phyloP scores from a whole-genome alignment of 2,797 vertebrate species.

The Tarsius wallacei region DNA sequence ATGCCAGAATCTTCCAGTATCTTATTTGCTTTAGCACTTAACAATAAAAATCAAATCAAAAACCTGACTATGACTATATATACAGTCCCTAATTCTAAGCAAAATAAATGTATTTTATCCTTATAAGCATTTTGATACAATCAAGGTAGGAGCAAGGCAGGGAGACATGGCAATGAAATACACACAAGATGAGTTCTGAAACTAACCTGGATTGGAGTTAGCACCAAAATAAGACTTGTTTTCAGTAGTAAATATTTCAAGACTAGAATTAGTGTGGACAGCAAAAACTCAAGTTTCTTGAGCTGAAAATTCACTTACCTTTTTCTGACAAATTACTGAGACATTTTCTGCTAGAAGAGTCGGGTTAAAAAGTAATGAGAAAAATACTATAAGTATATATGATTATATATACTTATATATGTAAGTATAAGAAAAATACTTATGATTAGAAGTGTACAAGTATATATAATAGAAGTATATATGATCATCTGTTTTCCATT shows the following conservation, averaged over 20 bases:
- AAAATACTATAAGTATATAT: background rate
- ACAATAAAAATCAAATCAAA: background rate
- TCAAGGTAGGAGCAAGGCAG: too few relatives aligned
- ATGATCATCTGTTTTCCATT: background rate
- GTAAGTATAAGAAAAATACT: too few relatives aligned
- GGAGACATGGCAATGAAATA: too few relatives aligned
- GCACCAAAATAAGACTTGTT: too few relatives aligned
- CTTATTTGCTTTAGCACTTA: background rate
- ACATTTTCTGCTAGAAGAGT: background rate
- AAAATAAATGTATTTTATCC: background rate
- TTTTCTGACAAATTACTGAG: background rate
- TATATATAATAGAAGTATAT: too few relatives aligned
- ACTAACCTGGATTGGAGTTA: too few relatives aligned
- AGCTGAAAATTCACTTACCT: background rate
- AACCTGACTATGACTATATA: background rate
- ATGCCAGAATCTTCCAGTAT: background rate
- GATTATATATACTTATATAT: too few relatives aligned
- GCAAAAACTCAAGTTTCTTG: background rate
- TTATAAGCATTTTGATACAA: background rate
- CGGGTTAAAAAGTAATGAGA: background rate
- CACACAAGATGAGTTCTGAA: background rate
- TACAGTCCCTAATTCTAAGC: background rate
- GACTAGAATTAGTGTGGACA: background rate
- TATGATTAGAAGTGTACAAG: too few relatives aligned
- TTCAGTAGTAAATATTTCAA: background rate